These are phyloP conservation scores for Eurytoma adleriae DNA, from an alignment of 2,888 invertebrate genomes.

Conservation along the genomic window DNA sequence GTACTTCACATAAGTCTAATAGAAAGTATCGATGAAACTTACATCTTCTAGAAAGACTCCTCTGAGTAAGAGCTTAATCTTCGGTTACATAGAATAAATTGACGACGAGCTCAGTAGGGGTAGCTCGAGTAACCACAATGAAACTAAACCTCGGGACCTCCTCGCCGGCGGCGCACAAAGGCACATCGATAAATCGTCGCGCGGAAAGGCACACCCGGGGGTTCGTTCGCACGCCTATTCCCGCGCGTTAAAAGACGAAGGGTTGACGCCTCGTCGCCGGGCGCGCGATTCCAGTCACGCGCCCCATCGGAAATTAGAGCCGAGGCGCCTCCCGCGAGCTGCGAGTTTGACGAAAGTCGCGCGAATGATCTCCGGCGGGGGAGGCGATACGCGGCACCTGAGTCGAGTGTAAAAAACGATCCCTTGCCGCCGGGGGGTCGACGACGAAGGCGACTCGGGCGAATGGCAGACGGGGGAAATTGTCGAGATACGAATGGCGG, in stretches of 20 bases:
- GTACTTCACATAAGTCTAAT: too few species aligned
- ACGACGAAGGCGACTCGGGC: too few species aligned
- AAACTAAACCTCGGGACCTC: neutral
- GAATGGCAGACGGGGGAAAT: neutral
- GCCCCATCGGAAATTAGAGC: constrained; percentile 74
- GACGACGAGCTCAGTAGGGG: too few species aligned
- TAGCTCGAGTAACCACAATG: too few species aligned
- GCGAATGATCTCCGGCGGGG: constrained; percentile 26
- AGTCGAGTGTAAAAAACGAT: constrained; percentile 40
- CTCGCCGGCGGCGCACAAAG: constrained; percentile 29
- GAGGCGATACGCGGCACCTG: constrained; percentile 9
- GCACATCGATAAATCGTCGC: constrained; percentile 50
- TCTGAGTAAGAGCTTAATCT: too few species aligned
- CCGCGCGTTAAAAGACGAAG: constrained; percentile 26
- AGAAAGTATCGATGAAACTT: too few species aligned
- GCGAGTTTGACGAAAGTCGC: constrained; percentile 43
- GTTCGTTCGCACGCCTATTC: neutral
- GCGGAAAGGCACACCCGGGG: neutral
- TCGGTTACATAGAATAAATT: too few species aligned
- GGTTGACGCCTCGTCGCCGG: constrained; percentile 40
- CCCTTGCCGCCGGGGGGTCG: constrained; percentile 2
- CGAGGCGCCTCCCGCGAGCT: constrained; percentile 60
- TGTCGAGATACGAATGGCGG: too few species aligned
- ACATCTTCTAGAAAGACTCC: too few species aligned
- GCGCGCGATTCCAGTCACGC: constrained; percentile 71